Evolutionary conservation across 2,888 invertebrate genomes (phyloP), one percentile per base, ranked within the genome.

Genomic region (Acheta domesticus): DNA sequence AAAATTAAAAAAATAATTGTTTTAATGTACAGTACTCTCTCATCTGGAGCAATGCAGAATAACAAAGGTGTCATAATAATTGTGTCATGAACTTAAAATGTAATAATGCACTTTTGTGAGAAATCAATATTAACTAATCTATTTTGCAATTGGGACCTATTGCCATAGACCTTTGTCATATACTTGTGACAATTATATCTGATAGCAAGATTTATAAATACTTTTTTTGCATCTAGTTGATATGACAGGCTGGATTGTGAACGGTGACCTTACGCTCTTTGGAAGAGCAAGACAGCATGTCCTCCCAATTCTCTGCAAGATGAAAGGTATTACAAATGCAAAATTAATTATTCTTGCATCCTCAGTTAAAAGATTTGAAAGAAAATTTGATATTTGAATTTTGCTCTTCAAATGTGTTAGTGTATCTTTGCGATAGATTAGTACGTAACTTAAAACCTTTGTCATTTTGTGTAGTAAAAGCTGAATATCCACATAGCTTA

Each of bases 1-100:
- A 62, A 78, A 12, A 49, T 12, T 77, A 49, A 12, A 73, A 78
- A 62, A 74, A 79, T 74, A 75, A 36, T 36, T 36, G 36, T 36
- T 36, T 36, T 36, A 36, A 36, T 0, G 8, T 36, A 36, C 11
- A 8, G 36, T 36, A 36, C 36, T 36, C 36, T 36, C 11, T 36
- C 23, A 23, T 23, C 36, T 36, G 36, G 36, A 36, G 36, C 36
- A 36, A 36, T 36, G 36, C 36, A 36, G 36, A 36, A 36, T 36
- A 36, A 36, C 36, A 36, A 36, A 36, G 36, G 36, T 36, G 36
- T 36, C 8, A 36, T 8, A 36, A 36, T 36, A 36, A 36, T 36
- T 36, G 8, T 36, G 36, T 36, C 36, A 36, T 8, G 36, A 1
- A 36, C 36, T 36, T 36, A 36, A 36, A 36, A 36, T 36, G 36